Evolutionary conservation across 2,113 vertebrate species (phyloP).

Genomic region (Arizona elegans): DNA sequence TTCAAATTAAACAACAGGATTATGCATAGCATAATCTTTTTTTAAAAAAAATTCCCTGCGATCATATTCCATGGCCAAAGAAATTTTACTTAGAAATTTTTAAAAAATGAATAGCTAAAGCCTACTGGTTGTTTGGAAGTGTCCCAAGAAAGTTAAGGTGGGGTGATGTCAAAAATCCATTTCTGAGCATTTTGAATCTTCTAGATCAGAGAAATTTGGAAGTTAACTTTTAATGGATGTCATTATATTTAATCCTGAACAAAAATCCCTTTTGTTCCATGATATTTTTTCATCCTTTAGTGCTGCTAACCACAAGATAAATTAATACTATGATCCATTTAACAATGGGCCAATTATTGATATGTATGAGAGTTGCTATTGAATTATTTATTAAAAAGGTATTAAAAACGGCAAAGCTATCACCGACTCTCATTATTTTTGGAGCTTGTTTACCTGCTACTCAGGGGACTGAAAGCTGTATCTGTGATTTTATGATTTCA

Average conservation of each 20-base stretch:
- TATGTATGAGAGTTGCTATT: slow-evolving; percentile 32
- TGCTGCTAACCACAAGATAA: slow-evolving; percentile 22
- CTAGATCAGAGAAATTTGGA: neutral
- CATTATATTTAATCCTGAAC: neutral
- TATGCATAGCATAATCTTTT: neutral
- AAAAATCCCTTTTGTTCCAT: slow-evolving; percentile 8
- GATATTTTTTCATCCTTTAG: slow-evolving; percentile 6
- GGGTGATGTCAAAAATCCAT: neutral
- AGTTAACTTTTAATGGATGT: slow-evolving; percentile 13
- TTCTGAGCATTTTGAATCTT: slow-evolving; percentile 5
- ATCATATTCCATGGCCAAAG: neutral
- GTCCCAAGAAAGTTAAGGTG: neutral
- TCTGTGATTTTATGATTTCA: slow-evolving; percentile 35
- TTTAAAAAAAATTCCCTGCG: neutral
- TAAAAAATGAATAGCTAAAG: neutral
- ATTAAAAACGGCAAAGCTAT: slow-evolving; percentile 48
- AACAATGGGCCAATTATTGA: slow-evolving; percentile 46
- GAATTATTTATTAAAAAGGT: slow-evolving; percentile 56
- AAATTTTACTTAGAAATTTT: neutral
- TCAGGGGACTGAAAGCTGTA: neutral
- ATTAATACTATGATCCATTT: slow-evolving; percentile 44
- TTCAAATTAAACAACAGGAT: neutral
- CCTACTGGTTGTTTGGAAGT: neutral
- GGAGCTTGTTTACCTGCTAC: slow-evolving; percentile 22
- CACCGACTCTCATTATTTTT: slow-evolving; percentile 18